Conservation (phyloP, 2,888 invertebrate species). For the Eumerus sabulonum region DNA sequence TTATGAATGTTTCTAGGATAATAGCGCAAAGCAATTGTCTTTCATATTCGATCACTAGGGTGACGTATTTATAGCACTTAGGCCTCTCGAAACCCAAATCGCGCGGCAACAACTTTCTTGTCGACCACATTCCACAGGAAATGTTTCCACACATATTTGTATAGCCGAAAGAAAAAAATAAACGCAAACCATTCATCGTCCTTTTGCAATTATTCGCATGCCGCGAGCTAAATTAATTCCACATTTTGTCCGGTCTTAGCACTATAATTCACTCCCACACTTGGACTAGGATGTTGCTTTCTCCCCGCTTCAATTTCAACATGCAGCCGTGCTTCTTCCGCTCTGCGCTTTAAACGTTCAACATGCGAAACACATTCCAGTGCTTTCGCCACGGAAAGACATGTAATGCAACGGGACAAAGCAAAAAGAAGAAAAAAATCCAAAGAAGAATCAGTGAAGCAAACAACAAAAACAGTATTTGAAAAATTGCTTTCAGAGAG, state of each 20-base stretch:
- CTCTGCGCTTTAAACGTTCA: conserved; percentile 30
- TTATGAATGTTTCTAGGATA: too few relatives aligned
- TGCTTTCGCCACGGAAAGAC: conserved; percentile 10
- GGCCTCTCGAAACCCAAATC: too few relatives aligned
- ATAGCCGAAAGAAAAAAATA: conserved; percentile 1
- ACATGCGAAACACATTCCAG: conserved; percentile 42
- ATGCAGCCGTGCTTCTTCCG: background rate
- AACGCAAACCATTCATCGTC: background rate
- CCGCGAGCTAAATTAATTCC: conserved; percentile 56
- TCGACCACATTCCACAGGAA: background rate
- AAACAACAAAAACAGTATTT: background rate
- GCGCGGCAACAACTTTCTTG: conserved; percentile 25
- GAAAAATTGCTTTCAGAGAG: conserved; percentile 12
- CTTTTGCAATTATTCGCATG: conserved; percentile 55
- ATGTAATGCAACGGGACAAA: conserved; percentile 23
- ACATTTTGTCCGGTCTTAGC: conserved; percentile 58
- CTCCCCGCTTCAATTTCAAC: background rate
- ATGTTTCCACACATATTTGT: background rate
- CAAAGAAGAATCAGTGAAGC: too few relatives aligned
- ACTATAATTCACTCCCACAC: conserved; percentile 58
- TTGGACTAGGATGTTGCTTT: conserved; percentile 12
- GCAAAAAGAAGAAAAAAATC: conserved; percentile 1
- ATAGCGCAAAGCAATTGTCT: too few relatives aligned
- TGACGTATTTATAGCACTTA: too few relatives aligned
- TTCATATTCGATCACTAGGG: too few relatives aligned